A percentile compares a stretch with the other conserved stretches of the same genome.
Conservation (phyloP, 2,113 vertebrate genomes). For the Danio rerio region DNA sequence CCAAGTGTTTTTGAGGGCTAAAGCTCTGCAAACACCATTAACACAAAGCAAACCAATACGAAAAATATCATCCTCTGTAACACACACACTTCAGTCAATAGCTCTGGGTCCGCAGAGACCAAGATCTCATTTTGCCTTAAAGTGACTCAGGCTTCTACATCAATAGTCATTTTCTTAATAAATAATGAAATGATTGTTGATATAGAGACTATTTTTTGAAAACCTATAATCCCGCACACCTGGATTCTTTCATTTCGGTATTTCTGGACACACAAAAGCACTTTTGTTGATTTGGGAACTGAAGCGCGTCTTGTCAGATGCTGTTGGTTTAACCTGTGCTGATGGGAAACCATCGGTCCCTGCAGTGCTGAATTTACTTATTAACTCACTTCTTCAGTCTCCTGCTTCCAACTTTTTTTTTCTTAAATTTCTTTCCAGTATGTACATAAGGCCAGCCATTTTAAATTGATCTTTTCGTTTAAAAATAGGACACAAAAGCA, state of each 20-base stretch:
- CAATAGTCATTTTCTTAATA: conserved; percentile 45
- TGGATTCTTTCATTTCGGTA: conserved; percentile 5
- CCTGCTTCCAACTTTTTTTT: not conserved
- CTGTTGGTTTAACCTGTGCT: conserved; percentile 14
- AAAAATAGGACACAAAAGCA: not conserved
- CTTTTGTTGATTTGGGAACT: not conserved
- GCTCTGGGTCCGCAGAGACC: conserved; percentile 48
- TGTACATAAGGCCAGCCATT: not conserved
- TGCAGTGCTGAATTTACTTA: not conserved
- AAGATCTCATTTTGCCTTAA: conserved; percentile 50
- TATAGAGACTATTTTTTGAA: conserved; percentile 34
- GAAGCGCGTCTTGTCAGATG: not conserved
- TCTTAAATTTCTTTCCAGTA: not conserved
- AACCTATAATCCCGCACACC: conserved; percentile 6
- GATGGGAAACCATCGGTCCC: not conserved
- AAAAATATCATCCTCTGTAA: conserved; percentile 63
- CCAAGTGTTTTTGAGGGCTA: conserved; percentile 41
- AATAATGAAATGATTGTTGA: conserved; percentile 52
- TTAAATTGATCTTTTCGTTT: not conserved
- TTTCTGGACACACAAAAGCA: not conserved
- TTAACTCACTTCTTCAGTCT: conserved; percentile 5
- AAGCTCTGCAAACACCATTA: conserved; percentile 67
- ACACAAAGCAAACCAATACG: conserved; percentile 65
- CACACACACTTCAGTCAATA: conserved; percentile 60
- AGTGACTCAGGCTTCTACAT: conserved; percentile 50